A percentile compares a stretch with the other conserved stretches of the same genome.
Conservation (phyloP, 1,140 invertebrate species). For the Drosophila persimilis region DNA sequence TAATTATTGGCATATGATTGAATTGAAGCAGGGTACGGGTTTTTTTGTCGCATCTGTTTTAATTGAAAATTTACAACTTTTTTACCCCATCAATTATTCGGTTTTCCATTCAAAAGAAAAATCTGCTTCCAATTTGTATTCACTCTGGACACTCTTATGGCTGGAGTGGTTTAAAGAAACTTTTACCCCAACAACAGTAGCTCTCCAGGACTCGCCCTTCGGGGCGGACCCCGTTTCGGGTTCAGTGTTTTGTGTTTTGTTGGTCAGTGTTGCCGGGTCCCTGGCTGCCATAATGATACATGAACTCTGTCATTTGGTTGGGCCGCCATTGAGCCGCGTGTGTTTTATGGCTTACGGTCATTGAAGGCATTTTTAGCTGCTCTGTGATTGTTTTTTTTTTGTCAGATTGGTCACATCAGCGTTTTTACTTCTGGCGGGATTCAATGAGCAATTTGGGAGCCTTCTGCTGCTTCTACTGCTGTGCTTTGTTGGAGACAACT, state of each 20-base stretch:
- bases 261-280: constrained; percentile 34
- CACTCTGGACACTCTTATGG: background rate
- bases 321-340: constrained; percentile 65
- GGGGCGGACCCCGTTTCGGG: constrained; percentile 9
- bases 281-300: constrained; percentile 66
- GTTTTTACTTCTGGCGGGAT: constrained; percentile 49
- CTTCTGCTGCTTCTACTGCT: constrained; percentile 27
- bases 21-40: constrained; percentile 21
- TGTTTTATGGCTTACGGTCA: constrained; percentile 75
- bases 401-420: constrained; percentile 59
- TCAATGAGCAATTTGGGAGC: constrained; percentile 71
- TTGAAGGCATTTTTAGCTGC: constrained; percentile 58
- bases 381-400: constrained; percentile 22
- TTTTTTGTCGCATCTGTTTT: constrained; percentile 11
- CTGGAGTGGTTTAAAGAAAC: background rate
- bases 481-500: constrained; percentile 52
- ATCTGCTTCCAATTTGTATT: constrained; percentile 6
- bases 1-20: constrained; percentile 49
- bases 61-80: constrained; percentile 42
- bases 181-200: constrained; percentile 1
- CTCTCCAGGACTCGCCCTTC: background rate
- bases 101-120: background rate
- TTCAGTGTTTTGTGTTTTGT: constrained; percentile 18
- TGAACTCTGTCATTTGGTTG: constrained; percentile 64
- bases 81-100: constrained; percentile 10